A percentile compares a stretch with the other conserved stretches of the same genome.
Conservation (phyloP, 2,113 vertebrate genomes). For the Rhea pennata region DNA sequence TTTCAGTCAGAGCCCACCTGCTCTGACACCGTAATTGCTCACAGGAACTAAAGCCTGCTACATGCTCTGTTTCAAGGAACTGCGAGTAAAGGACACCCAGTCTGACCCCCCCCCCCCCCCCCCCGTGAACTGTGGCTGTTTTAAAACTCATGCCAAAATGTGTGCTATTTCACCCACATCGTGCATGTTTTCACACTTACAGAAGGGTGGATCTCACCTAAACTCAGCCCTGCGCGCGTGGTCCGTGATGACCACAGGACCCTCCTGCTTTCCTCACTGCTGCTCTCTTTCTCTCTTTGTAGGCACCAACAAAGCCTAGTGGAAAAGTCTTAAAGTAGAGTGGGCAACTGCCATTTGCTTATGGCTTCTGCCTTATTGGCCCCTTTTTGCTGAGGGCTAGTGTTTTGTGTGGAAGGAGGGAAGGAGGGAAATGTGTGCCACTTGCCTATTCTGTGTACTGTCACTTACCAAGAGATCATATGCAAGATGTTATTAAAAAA, state of each 20-base stretch:
- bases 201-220: background rate
- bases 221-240: background rate
- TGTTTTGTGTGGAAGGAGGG: background rate
- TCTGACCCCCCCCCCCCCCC: background rate
- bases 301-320: background rate
- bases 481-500: background rate
- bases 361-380: background rate
- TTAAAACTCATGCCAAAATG: background rate
- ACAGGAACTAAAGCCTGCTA: background rate
- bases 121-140: background rate
- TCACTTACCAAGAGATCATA: background rate
- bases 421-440: fast-evolving
- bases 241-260: background rate
- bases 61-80: background rate
- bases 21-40: background rate
- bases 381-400: background rate
- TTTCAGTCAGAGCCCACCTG: background rate
- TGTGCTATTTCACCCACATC: background rate
- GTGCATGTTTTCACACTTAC: background rate
- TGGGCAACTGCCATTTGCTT: background rate
- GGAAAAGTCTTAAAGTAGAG: background rate
- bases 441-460: background rate
- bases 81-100: background rate
- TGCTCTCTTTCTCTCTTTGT: background rate
- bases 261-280: background rate